phyloP scores from a whole-genome alignment of 1,140 invertebrate species.

The Homarus americanus region DNA sequence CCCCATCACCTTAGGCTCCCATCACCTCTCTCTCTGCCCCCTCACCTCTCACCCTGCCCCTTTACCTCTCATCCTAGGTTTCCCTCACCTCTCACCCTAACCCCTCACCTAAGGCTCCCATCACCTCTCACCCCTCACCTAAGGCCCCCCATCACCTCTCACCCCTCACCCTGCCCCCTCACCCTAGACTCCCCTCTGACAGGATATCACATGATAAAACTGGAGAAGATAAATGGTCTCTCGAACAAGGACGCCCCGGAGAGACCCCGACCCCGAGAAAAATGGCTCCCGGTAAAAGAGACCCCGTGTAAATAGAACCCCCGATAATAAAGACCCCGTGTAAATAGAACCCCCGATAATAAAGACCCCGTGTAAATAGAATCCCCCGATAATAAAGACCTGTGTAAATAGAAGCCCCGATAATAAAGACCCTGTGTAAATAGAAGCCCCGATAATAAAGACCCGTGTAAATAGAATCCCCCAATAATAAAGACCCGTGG shows the following conservation, averaged over 20 bases:
- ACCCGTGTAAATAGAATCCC: too few species aligned
- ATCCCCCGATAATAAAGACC: not conserved
- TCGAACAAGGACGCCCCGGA: not conserved
- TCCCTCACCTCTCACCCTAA: too few species aligned
- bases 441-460: too few species aligned
- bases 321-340: not conserved
- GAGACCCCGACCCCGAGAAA: not conserved
- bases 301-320: not conserved
- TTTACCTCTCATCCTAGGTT: too few species aligned
- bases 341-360: not conserved
- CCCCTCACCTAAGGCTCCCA: not conserved
- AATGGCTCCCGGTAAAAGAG: not conserved
- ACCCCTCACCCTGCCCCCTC: not conserved
- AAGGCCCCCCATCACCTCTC: not conserved
- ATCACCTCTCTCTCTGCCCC: too few species aligned
- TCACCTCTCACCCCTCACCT: not conserved
- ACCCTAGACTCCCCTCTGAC: not conserved
- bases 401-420: too few species aligned
- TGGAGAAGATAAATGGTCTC: constrained; percentile 1
- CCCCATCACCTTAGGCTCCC: not conserved
- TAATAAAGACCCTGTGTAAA: too few species aligned
- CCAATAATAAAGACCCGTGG: too few species aligned
- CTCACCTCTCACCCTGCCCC: too few species aligned
- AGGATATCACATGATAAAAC: not conserved
- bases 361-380: not conserved